A percentile compares a stretch with the other conserved stretches of the same genome.
These are phyloP conservation scores for Tetanocera ferruginea DNA, from an alignment of 2,888 invertebrate genomes.

Conservation along the genomic window DNA sequence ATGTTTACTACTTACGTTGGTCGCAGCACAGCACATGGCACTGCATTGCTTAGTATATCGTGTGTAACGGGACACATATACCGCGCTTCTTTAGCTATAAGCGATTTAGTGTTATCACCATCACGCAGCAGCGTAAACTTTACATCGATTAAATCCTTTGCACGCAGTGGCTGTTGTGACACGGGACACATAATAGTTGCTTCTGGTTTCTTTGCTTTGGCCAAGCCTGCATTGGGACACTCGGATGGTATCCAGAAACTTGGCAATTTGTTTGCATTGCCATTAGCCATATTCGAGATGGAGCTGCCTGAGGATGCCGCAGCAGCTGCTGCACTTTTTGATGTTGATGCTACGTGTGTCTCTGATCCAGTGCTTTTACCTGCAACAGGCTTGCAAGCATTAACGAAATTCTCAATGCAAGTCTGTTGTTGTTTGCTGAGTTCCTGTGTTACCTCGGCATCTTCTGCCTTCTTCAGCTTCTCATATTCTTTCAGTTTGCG, in stretches of 20 bases:
- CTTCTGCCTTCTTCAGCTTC: constrained; percentile 83
- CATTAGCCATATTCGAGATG: constrained; percentile 85
- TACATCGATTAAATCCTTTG: constrained; percentile 92
- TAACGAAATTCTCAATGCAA: constrained; percentile 83
- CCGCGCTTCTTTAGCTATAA: constrained; percentile 90
- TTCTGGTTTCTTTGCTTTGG: constrained; percentile 80
- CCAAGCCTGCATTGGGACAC: constrained; percentile 85
- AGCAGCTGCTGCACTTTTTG: constrained; percentile 49
- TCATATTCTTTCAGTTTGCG: constrained; percentile 93
- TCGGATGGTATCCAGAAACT: constrained; percentile 98
- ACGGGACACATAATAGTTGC: constrained; percentile 82
- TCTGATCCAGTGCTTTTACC: constrained; percentile 53
- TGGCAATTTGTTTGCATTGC: constrained; percentile 85
- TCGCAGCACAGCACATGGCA: constrained; percentile 92
- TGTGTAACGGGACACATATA: constrained; percentile 99
- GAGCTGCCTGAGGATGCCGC: constrained; percentile 68
- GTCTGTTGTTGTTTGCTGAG: constrained; percentile 72
- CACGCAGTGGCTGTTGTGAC: constrained; percentile 85
- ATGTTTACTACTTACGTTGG: constrained; percentile 78
- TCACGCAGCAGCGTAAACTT: constrained; percentile 93
- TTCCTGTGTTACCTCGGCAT: constrained; percentile 77
- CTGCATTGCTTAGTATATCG: constrained; percentile 93
- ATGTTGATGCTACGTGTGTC: constrained; percentile 2
- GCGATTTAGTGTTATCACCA: constrained; percentile 86
- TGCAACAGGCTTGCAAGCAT: constrained; percentile 77